Evolutionary conservation across 2,113 vertebrate genomes (phyloP).

Genomic region (Nothobranchius kuhntae): DNA sequence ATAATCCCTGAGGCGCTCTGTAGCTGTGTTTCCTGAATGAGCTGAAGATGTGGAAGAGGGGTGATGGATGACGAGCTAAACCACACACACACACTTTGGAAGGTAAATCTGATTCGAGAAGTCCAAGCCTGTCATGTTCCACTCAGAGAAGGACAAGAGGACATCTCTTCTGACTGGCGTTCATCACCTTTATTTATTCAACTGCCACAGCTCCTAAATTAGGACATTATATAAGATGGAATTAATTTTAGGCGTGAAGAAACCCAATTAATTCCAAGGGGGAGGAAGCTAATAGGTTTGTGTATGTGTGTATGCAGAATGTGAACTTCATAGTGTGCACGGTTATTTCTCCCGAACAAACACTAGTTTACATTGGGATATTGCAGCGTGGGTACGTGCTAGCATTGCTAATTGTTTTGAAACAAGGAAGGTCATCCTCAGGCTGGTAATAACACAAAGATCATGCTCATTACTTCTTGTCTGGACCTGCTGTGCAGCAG

Average conservation of each 20-base stretch:
- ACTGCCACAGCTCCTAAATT: conserved; percentile 49
- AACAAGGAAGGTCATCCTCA: conserved; percentile 32
- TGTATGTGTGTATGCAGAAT: not conserved
- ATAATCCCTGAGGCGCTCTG: conserved; percentile 1
- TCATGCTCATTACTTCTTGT: conserved; percentile 12
- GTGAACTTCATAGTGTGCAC: not conserved
- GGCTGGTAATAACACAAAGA: conserved; percentile 3
- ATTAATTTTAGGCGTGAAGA: conserved; percentile 77
- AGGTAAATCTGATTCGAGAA: not conserved
- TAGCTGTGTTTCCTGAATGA: not conserved
- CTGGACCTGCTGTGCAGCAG: conserved; percentile 6
- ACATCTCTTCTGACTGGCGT: conserved; percentile 27
- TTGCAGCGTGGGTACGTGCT: conserved; percentile 12
- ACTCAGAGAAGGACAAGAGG: conserved; percentile 9
- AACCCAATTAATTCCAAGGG: conserved; percentile 78
- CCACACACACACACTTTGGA: not conserved
- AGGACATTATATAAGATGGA: conserved; percentile 66
- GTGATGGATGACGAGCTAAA: not conserved
- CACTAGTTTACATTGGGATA: conserved; percentile 19
- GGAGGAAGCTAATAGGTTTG: conserved; percentile 71
- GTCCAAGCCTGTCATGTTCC: not conserved
- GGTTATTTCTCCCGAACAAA: conserved; percentile 4
- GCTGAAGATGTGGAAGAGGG: not conserved
- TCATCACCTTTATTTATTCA: conserved; percentile 71
- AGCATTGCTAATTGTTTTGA: conserved; percentile 39